Conservation (phyloP, 2,113 vertebrate species). For the Propithecus coquereli region DNA sequence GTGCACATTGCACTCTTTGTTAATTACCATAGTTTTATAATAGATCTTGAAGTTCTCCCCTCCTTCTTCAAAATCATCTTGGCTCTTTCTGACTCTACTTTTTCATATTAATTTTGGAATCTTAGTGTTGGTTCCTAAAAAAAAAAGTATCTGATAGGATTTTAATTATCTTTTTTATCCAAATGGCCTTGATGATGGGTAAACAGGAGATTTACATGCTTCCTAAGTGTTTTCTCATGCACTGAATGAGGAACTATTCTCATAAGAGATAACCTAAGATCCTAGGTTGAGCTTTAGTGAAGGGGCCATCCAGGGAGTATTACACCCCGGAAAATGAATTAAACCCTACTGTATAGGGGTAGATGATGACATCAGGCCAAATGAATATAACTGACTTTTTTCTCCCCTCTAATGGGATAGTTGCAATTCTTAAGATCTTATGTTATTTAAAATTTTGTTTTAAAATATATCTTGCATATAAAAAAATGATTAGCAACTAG, state of each 20-base stretch:
- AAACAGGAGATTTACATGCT: neutral
- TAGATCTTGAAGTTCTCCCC: neutral
- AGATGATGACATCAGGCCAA: neutral
- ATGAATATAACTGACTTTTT: neutral
- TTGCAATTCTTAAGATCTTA: neutral
- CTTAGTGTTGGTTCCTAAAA: neutral
- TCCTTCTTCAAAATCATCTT: neutral
- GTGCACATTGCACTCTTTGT: too few relatives aligned
- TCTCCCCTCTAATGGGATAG: neutral
- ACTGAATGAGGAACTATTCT: neutral
- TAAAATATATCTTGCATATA: neutral
- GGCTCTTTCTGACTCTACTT: neutral
- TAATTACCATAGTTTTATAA: neutral
- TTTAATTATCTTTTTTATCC: neutral
- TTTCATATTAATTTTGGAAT: neutral
- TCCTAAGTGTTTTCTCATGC: neutral
- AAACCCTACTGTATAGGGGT: neutral
- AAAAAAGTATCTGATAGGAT: neutral
- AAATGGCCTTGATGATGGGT: neutral
- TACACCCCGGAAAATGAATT: neutral
- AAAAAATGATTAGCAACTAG: neutral
- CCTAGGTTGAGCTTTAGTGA: neutral
- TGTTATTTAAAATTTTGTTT: neutral
- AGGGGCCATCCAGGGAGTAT: neutral
- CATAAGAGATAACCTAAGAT: neutral